These are phyloP conservation scores for Protobothrops mucrosquamatus DNA, from an alignment of 2,113 vertebrate genomes.

Conservation along the genomic window DNA sequence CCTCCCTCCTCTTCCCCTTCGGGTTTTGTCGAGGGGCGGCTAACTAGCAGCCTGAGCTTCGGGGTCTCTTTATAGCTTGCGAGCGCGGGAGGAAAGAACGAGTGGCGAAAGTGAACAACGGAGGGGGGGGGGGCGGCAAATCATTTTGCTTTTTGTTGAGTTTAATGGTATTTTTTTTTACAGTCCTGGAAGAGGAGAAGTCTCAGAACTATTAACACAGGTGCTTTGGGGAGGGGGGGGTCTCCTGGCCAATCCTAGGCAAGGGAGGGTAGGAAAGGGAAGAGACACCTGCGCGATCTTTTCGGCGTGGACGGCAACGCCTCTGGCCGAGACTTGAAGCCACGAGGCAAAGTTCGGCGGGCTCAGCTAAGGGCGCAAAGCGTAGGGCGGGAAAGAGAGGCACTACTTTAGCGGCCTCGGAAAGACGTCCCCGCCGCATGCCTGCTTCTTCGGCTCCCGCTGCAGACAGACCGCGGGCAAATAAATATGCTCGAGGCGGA, in stretches of 20 bases:
- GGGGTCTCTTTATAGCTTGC: conserved; percentile 35
- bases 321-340: background rate
- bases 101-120: background rate
- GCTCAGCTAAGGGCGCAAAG: background rate
- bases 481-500: background rate
- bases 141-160: conserved; percentile 3
- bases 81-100: background rate
- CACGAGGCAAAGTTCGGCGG: background rate
- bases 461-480: background rate
- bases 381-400: background rate
- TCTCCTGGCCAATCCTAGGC: background rate
- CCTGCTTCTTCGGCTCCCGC: background rate
- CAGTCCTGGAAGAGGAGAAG: background rate
- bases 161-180: background rate
- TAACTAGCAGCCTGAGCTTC: conserved; percentile 16
- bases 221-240: background rate
- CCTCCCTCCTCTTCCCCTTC: background rate
- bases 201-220: background rate
- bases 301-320: background rate
- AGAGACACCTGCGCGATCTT: background rate
- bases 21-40: background rate
- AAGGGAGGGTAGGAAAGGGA: background rate
- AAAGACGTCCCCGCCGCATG: background rate
- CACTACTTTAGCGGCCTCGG: background rate
- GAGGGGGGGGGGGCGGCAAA: background rate